phyloP scores from a whole-genome alignment of 2,797 vertebrate genomes.

The Pseudochirops cupreus region DNA sequence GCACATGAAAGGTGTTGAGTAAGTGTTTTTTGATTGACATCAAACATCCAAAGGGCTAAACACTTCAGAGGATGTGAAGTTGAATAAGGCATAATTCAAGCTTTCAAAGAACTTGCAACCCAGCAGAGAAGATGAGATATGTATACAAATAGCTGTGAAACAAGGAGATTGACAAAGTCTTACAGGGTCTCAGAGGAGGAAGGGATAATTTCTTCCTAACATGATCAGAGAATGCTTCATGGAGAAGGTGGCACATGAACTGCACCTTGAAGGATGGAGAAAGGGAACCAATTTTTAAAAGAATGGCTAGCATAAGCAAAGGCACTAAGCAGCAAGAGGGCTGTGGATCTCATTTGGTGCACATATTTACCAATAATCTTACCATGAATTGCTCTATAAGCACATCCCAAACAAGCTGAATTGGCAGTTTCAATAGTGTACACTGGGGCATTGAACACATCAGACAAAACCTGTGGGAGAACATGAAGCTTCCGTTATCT shows the following conservation, averaged over 20 bases:
- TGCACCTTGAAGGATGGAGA: not conserved
- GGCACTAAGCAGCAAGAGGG: not conserved
- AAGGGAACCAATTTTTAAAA: not conserved
- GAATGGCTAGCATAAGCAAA: not conserved
- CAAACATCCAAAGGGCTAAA: not conserved
- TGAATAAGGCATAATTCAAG: not conserved
- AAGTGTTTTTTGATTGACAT: not conserved
- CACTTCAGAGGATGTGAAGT: not conserved
- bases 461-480: conserved; percentile 91
- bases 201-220: not conserved
- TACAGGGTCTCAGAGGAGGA: not conserved
- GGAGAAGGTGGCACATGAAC: not conserved
- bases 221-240: not conserved
- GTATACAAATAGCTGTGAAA: not conserved
- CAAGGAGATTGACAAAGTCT: not conserved
- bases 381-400: conserved; percentile 95
- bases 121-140: not conserved
- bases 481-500: conserved; percentile 43
- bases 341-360: not conserved
- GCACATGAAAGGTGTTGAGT: not conserved
- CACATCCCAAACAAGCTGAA: conserved; percentile 94
- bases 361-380: conserved; percentile 66
- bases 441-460: conserved; percentile 93
- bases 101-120: not conserved
- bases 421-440: conserved; percentile 92